Base-by-base conservation (phyloP, 2,113 vertebrate species). In the Mormyrus iriodes region DNA sequence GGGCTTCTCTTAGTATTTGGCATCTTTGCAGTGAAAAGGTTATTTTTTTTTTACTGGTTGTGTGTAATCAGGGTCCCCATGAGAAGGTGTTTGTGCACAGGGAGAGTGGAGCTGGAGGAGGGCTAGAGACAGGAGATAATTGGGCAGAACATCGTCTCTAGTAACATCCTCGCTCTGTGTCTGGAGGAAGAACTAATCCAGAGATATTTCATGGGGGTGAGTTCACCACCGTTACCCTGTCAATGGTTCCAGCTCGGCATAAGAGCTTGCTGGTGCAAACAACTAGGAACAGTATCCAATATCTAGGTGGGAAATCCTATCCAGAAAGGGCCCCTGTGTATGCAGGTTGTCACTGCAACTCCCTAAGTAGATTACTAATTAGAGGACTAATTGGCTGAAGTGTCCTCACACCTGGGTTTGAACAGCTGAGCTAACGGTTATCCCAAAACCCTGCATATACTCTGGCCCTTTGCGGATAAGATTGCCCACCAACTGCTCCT, bases 111-210 rank as follows among this genome's bases (percentile, higher is more conserved):
- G 76, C 42, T 61, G 88, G 79, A 90, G 91, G 87, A 55, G 51
- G 92, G 65, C 42, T 76, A 88, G 85, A 90, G 89, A 88, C 76
- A 51, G 91, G 85, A 90, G 91, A 92, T 92, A 92, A 93, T 92
- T 92, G 91, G 90, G 89, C 89, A 85, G 90, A 91, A 89, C 86
- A 69, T 85, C 52, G 91, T 55, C 76, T 88, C 65, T 87, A 86
- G 58, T 89, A 90, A 90, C 90, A 91, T 90, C 69, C 87, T 88
- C 90, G 88, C 89, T 19, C 49, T 90, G 90, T 79, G 88, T 88
- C 86, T 90, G 84, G 69, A 91, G 85, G 73, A 42, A 84, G 88
- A 53, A 17, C 90, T 92, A 92, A 92, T 92, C 86, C 88, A 65
- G 90, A 88, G 92, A 91, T 92, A 90, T 90, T 89, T 83, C 85